Conservation (phyloP, 2,113 vertebrate genomes). For the Zapornia atra region DNA sequence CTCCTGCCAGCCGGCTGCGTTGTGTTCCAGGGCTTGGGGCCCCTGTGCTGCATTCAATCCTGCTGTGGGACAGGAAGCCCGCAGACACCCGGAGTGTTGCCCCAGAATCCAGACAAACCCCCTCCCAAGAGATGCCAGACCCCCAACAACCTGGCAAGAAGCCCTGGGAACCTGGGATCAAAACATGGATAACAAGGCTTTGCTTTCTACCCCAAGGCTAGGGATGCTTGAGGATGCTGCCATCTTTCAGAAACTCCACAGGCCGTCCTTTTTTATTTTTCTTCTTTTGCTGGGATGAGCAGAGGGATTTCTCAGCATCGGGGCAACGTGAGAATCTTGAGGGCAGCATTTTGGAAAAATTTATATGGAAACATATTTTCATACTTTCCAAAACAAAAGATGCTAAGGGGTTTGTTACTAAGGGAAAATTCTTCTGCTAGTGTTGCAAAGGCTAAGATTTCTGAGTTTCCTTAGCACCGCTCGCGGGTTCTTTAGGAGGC, state of each 20-base stretch:
- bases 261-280: background rate
- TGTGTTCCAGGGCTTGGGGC: background rate
- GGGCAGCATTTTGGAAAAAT: constrained; percentile 15
- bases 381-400: constrained; percentile 62
- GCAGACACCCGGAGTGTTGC: background rate
- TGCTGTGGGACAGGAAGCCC: background rate
- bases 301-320: constrained; percentile 29
- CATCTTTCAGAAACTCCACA: background rate
- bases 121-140: constrained; percentile 17
- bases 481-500: background rate
- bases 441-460: background rate
- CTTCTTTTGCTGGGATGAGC: background rate
- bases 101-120: constrained; percentile 6
- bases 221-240: constrained; percentile 21
- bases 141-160: constrained; percentile 10
- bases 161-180: constrained; percentile 40
- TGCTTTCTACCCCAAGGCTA: background rate
- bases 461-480: accelerated
- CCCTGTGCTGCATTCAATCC: background rate
- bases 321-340: background rate
- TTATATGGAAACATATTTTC: constrained; percentile 44
- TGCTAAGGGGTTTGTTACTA: constrained; percentile 15
- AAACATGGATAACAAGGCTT: constrained; percentile 2
- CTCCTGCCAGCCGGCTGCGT: background rate
- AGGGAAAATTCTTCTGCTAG: background rate